These are phyloP conservation scores for Phrynocephalus versicolor DNA, from an alignment of 2,113 vertebrate species.

Conservation along the genomic window DNA sequence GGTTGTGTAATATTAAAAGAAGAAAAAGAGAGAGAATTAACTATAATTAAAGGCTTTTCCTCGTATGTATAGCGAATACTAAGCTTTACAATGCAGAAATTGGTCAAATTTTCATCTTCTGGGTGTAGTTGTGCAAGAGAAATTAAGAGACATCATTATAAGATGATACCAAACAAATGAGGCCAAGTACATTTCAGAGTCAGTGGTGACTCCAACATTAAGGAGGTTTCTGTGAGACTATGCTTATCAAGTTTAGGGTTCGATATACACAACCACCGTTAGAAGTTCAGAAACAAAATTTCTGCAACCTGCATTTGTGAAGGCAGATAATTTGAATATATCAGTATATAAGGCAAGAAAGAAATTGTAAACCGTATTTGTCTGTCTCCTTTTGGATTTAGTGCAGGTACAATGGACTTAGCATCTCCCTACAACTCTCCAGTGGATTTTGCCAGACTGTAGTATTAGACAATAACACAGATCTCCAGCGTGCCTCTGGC, in stretches of 20 bases:
- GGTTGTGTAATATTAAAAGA: background rate
- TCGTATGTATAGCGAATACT: background rate
- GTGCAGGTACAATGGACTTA: background rate
- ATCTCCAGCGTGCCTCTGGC: background rate
- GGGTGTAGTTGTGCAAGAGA: rapidly evolving
- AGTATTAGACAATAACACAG: background rate
- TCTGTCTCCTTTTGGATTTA: background rate
- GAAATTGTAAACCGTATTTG: background rate
- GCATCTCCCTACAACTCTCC: background rate
- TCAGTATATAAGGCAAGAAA: background rate
- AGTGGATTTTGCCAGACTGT: background rate
- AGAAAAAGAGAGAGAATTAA: background rate
- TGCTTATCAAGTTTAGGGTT: background rate
- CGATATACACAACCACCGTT: background rate
- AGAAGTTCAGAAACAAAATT: background rate
- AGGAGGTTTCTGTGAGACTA: rapidly evolving
- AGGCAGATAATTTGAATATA: background rate
- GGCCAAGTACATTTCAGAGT: background rate
- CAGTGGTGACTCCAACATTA: rapidly evolving
- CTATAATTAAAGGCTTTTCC: background rate
- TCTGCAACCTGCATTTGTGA: background rate
- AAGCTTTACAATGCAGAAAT: background rate
- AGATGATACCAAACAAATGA: background rate
- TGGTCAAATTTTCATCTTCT: background rate
- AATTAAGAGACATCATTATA: rapidly evolving